Base-by-base conservation (phyloP, 2,888 invertebrate genomes). In the Athalia circularis region DNA sequence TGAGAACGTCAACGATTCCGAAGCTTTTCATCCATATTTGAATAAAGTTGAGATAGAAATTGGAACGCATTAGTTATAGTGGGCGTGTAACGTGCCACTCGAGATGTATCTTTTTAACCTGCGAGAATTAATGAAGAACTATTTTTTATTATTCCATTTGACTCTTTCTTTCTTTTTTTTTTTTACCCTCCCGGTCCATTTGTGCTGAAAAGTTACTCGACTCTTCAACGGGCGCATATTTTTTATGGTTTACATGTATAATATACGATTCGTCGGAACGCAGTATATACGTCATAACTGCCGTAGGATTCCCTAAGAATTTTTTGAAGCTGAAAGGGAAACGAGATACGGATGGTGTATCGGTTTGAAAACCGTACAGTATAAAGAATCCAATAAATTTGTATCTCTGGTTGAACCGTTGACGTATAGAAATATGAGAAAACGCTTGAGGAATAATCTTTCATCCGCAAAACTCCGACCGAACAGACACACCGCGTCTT, bases 1-100 rank as follows among this genome's bases (percentile, higher is more conserved):
- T 65, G 65, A 52, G 29, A 54, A 54, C 29, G 29, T 29, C 59
- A 45, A 72, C 59, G 45, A 72, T 59, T 57, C 72, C 8, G 59
- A 72, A 9, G 47, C n/a, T 59, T 29, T 15, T 45, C 59, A 59
- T 4, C 13, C 47, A 45, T 48, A 72, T 59, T 72, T 72, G 72
- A 68, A 68, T 52, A 52, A 52, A 54, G 29, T 43, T 68, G 11
- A 68, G 52, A 68, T 54, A 15, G 9, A 7, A 52, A 43, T 43
- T 11, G 54, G 8, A 61, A 61, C 61, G 29, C 29, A 29, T 29
- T 1, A 0, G 29, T 29, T 2, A 29, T 29, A 2, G 29, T 29
- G 29, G 29, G 29, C 29, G 29, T 29, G n/a, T n/a, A n/a, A 29
- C 29, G 1, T 29, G 29, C 2, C 0, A 1, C 29, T 29, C 2